Evolutionary conservation across 2,888 invertebrate species (phyloP), one percentile per base, ranked within the genome.

Genomic region (Acanthosepion pharaonis): DNA sequence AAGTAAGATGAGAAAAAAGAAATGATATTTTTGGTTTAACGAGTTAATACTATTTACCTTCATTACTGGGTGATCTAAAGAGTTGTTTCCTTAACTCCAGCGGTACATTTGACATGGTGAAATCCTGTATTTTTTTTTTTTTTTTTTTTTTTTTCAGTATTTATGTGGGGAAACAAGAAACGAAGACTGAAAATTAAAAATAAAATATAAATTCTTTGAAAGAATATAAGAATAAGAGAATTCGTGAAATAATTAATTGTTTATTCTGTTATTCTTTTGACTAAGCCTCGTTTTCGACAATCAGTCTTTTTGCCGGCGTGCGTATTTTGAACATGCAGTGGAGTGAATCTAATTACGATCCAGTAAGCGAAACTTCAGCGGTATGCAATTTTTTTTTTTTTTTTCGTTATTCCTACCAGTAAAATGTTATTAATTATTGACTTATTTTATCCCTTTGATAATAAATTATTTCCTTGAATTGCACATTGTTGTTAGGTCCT

Each of bases 51-150:
- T 33, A 78, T 23, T 94, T 94, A 42, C 95, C 94, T 91, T 94
- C 94, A 53, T 94, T 95, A 91, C 95, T 95, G 64, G 95, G 95
- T 11, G 95, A 95, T 55, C 95, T 95, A 94, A 95, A 95, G 2
- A 95, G 91, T 11, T 95, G 94, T 94, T 95, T 95, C 55, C 94
- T 94, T 91, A 94, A 93, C 53, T 94, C n/a, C 28, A 94, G n/a
- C 28, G 93, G 93, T 93, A 51, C 93, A 53, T 51, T 51, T 53
- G 93, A 48, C 93, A 93, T 93, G 9, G n/a, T 78, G 11, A 33
- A n/a, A 78, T 78, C 5, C 20, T 55, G 55, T 3, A 55, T 18
- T 59, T 25, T 3, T 23, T 33, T 33, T 59, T 23, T 23, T 20
- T 18, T 59, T 25, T 3, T 23, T 33, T 33, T 59, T 23, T 23